phyloP scores from a whole-genome alignment of 2,888 invertebrate genomes.

The Palloptera scutellata region DNA sequence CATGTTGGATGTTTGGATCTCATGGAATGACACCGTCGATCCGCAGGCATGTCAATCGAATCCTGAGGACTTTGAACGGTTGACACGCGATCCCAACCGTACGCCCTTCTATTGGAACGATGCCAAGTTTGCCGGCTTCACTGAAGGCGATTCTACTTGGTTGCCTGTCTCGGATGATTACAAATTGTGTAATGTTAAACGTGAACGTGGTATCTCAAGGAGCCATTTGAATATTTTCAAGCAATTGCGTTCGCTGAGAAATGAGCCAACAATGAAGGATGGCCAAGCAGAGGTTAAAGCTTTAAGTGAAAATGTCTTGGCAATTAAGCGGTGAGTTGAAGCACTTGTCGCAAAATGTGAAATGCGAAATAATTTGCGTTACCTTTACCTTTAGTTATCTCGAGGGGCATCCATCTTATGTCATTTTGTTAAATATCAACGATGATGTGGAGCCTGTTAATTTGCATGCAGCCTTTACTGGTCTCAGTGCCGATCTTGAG shows the following conservation, averaged over 20 bases:
- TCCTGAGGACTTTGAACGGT: conserved; percentile 67
- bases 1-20: conserved; percentile 65
- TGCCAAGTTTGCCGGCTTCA: conserved; percentile 58
- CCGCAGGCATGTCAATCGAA: conserved; percentile 70
- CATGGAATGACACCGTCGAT: conserved; percentile 64
- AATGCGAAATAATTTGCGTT: neutral
- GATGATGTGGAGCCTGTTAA: conserved; percentile 58
- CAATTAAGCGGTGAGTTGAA: conserved; percentile 52
- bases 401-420: conserved; percentile 51
- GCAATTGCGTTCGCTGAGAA: conserved; percentile 65
- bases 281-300: conserved; percentile 66
- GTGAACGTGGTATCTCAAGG: conserved; percentile 61
- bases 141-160: conserved; percentile 54
- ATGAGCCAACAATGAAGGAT: conserved; percentile 64
- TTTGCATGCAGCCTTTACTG: conserved; percentile 51
- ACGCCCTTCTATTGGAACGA: conserved; percentile 73
- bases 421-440: conserved; percentile 66
- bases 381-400: conserved; percentile 43
- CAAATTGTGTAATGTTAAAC: conserved; percentile 68
- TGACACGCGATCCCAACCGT: conserved; percentile 70
- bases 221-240: conserved; percentile 72
- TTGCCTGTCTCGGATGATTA: conserved; percentile 68
- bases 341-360: too few relatives aligned
- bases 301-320: conserved; percentile 65
- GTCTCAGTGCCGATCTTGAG: conserved; percentile 45